Evolutionary conservation across 2,113 vertebrate species (phyloP), one percentile per base, ranked within the genome.

Genomic region (Donacobius atricapilla): DNA sequence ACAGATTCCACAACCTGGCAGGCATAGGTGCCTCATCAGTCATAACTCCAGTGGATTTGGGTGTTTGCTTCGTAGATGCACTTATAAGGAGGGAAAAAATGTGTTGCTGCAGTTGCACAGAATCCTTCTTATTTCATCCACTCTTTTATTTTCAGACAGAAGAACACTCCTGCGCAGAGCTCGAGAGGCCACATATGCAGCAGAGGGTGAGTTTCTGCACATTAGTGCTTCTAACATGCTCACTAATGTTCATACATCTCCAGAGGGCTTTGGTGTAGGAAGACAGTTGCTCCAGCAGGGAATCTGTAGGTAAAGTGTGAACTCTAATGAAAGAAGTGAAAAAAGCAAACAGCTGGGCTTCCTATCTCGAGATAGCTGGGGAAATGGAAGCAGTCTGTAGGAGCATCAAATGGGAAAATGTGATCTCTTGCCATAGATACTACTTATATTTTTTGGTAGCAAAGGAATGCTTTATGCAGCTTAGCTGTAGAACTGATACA

Each of bases 281-380:
- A 79, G 84, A 68, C 65, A 58, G 84, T 91, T 95, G 84, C 93
- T 96, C 40, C 76, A 79, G 77, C 27, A 76, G 89, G 42, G 57
- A 92, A 63, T 93, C 78, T 92, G 53, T 89, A 89, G 61, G 72
- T 73, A 58, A 96, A 89, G 91, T 95, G 94, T 89, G 87, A 96
- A 96, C 65, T 76, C 57, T 91, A 85, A 94, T 87, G 95, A 96
- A 94, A 78, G 84, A 97, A 87, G 89, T 93, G 94, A 95, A 93
- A 96, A 97, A 96, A 96, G 87, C 91, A 65, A 79, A 79, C 91
- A 95, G 78, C 89, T 97, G 91, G 84, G 54, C 87, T 89, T 89
- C 61, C 89, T 76, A 27, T 65, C 45, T 48, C 0, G 0, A 82
- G 53, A 61, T 51, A 79, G 28, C 84, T 94, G 61, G 84, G 84